Base-by-base conservation (phyloP, 2,113 vertebrate genomes). In the Pachycephala philippinensis region DNA sequence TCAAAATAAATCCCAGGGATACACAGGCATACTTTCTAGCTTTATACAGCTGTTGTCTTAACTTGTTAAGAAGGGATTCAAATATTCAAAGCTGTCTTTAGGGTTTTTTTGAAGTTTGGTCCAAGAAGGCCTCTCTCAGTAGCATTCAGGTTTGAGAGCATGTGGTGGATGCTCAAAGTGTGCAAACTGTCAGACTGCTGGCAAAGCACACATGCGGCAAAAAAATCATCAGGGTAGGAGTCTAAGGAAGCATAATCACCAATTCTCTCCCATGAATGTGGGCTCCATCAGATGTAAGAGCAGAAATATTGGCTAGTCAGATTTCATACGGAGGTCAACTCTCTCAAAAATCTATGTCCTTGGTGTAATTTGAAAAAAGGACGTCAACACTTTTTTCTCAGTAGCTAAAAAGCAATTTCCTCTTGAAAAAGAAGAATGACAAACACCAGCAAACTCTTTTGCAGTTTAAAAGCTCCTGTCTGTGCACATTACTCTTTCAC, bases 381-480 rank as follows among this genome's bases (percentile, higher is more conserved):
- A 47, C 0, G 4, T 33, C 39, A 86, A 84, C 49, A 20, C 72
- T 63, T 91, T 8, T 56, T 76, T 76, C 54, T 95, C 94, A 81
- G 56, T 45, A 89, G 72, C 45, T 45, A 47, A 86, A 94, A 87
- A 87, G 50, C 42, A 40, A 70, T 79, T 95, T 78, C 66, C 44
- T 97, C 72, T 71, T 77, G 75, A 95, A 95, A 82, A 94, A 90
- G n/a, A 91, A 80, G 77, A 72, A 72, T 9, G 42, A 37, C 75
- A 92, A 97, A 96, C 68, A 95, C 91, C 84, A 96, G 96, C 81
- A 94, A 97, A 97, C 86, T 95, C 94, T 97, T 97, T 88, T 84
- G 68, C 76, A 20, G 88, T 95, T 97, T 97, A 96, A 97, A 97
- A 98, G 97, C 97, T 98, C 97, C 97, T 98, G 98, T 98, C 98